Base-by-base conservation (phyloP, 1,140 invertebrate genomes). In the Drosophila sucinea region DNA sequence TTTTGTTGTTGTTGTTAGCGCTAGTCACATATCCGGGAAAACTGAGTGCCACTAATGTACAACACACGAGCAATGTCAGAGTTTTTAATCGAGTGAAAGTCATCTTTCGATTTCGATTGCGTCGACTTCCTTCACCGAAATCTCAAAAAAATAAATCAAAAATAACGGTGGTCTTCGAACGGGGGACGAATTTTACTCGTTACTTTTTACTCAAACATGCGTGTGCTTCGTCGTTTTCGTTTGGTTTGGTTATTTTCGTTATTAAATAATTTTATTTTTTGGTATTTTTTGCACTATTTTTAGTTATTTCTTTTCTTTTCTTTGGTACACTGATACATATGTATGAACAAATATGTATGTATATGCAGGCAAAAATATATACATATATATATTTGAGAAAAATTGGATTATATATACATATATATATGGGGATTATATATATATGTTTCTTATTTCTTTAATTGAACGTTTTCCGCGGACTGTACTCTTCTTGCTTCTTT, bases 401-500 rank as follows among this genome's bases (percentile, higher is more conserved):
- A 89, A 81, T 80, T 84, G 70, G 77, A 73, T 73, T 81, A 86
- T 81, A 86, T 86, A 81, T 74, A 65, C 60, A 73, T 65, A 64
- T 60, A 72, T 68, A 65, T 72, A 65, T 55, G 67, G 61, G 66
- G 47, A 44, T 44, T 67, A 56, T 60, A 64, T 71, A 76, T 76
- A 64, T 70, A 33, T 60, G 70, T 67, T 55, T 64, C 66, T 79
- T 47, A 73, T 47, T 58, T 65, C 72, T 82, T 84, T 77, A 89
- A 84, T 84, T 90, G 76, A 91, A 91, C 73, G 89, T 81, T 85
- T 92, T 91, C 83, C 91, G 91, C 91, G 91, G 91, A 92, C 91
- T 90, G 78, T 84, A 79, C 84, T 89, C 77, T 89, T 73, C 44
- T 51, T 51, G 7, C 23, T 85, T 38, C 10, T 57, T 56, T 54